phyloP scores from a whole-genome alignment of 2,797 vertebrate genomes.

The Macropodus opercularis region DNA sequence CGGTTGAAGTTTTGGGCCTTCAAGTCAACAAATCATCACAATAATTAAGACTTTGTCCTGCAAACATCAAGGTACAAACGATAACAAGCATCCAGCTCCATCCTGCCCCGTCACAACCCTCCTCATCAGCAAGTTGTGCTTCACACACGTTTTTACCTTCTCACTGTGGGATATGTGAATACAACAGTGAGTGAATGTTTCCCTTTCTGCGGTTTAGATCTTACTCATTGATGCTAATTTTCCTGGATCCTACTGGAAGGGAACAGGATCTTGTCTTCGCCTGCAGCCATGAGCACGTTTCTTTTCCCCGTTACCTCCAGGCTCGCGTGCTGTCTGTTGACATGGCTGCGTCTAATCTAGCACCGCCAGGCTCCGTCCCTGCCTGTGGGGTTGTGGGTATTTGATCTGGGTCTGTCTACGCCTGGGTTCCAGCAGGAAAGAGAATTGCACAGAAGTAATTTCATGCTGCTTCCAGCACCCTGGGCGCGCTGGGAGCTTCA shows the following conservation, averaged over 20 bases:
- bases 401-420: constrained; percentile 56
- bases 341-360: constrained; percentile 53
- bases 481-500: constrained; percentile 32
- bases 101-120: constrained; percentile 10
- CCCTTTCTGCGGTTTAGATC: no score
- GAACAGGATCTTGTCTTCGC: constrained; percentile 3
- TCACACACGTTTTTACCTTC: constrained; percentile 7
- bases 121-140: constrained; percentile 25
- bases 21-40: neutral
- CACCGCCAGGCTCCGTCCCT: constrained; percentile 29
- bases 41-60: neutral
- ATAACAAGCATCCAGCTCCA: constrained; percentile 3
- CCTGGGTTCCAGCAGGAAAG: constrained; percentile 51
- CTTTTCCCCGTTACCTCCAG: constrained; percentile 23
- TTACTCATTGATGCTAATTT: no score
- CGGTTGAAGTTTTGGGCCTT: neutral
- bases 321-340: constrained; percentile 38
- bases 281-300: constrained; percentile 25
- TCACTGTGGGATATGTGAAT: constrained; percentile 7
- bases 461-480: constrained; percentile 31
- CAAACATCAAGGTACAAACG: neutral
- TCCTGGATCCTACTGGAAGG: no score
- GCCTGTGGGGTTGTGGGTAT: constrained; percentile 51
- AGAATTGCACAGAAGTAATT: constrained; percentile 36
- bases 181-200: neutral